phyloP scores from a whole-genome alignment of 2,888 invertebrate species.

The Beris chalybata region DNA sequence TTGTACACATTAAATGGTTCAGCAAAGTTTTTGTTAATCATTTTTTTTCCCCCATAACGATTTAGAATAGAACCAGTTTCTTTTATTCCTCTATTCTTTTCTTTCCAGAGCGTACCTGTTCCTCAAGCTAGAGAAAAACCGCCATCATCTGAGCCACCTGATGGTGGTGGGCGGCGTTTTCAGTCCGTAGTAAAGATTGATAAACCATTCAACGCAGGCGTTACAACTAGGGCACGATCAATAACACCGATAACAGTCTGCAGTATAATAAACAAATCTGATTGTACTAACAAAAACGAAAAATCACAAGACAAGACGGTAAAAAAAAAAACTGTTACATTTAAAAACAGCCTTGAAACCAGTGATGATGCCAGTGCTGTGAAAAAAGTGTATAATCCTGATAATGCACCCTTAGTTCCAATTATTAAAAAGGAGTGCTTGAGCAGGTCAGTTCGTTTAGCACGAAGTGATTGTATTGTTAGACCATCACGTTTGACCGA shows the following conservation, averaged over 20 bases:
- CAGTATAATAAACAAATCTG: constrained; percentile 18
- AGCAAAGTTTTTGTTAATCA: no score
- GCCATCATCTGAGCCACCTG: constrained; percentile 38
- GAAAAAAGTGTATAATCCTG: constrained; percentile 63
- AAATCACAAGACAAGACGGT: constrained; percentile 33
- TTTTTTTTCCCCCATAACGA: not conserved
- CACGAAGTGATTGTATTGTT: constrained; percentile 63
- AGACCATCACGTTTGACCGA: constrained; percentile 66
- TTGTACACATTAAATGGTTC: no score
- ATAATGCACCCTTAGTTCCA: constrained; percentile 63
- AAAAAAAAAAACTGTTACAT: constrained; percentile 66
- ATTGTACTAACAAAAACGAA: constrained; percentile 13
- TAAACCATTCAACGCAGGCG: constrained; percentile 30
- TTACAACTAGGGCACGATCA: constrained; percentile 32
- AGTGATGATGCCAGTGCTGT: constrained; percentile 64
- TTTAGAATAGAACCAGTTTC: not conserved
- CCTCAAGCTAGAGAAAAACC: constrained; percentile 34
- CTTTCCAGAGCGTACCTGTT: constrained; percentile 32
- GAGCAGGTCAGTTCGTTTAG: constrained; percentile 61
- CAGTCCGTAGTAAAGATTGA: constrained; percentile 26
- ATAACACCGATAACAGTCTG: constrained; percentile 25
- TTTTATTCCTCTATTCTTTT: not conserved
- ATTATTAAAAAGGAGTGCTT: constrained; percentile 67
- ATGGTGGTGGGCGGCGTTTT: constrained; percentile 31
- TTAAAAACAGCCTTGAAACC: constrained; percentile 64